Conservation (phyloP, 2,888 invertebrate species). For the Pegoplata infirma region DNA sequence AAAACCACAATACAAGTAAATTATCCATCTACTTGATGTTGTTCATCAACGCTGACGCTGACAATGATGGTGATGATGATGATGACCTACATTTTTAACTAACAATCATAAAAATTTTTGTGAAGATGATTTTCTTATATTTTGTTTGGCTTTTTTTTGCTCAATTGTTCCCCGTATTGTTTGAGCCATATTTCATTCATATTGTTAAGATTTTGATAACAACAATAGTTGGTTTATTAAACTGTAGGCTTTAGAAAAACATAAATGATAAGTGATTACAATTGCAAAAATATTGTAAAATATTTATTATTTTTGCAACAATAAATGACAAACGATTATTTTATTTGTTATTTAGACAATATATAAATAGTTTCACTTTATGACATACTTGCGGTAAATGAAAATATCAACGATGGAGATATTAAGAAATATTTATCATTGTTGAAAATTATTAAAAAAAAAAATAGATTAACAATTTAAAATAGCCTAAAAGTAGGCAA, state of each 20-base stretch:
- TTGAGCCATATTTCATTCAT: too few species aligned
- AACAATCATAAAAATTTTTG: background rate
- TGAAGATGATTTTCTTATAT: too few species aligned
- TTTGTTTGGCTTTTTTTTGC: background rate
- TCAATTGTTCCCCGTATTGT: background rate
- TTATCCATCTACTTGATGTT: background rate
- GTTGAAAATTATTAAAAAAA: too few species aligned
- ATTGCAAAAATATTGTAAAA: background rate
- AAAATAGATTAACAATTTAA: too few species aligned
- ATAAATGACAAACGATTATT: background rate
- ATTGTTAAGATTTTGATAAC: background rate
- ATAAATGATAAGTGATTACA: slow-evolving; percentile 1
- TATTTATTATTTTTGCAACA: background rate
- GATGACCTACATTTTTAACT: background rate
- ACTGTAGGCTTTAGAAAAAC: background rate
- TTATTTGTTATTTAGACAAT: background rate
- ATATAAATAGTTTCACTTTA: background rate
- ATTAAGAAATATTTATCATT: too few species aligned
- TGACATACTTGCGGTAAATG: background rate
- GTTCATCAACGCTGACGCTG: background rate
- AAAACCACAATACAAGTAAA: background rate
- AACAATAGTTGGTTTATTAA: background rate
- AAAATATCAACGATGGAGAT: too few species aligned
- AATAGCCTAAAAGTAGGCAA: too few species aligned
- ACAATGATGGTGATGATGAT: background rate